Conservation (phyloP, 1,140 invertebrate species). For the Zaprionus lachaisei region DNA sequence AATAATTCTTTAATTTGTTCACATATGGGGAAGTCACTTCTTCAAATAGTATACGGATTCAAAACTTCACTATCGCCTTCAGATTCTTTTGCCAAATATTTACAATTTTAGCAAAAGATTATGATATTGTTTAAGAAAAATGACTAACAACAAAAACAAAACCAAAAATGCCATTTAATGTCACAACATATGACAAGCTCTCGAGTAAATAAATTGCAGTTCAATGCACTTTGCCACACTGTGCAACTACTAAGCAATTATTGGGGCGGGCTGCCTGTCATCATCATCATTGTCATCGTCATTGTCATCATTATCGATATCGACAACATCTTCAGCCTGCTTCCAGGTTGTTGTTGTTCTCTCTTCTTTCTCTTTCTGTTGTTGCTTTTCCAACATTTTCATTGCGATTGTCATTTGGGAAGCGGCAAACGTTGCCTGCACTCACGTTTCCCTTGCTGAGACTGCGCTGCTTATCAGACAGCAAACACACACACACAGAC, state of each 20-base stretch:
- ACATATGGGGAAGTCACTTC: too few species aligned
- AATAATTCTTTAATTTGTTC: too few species aligned
- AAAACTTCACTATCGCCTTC: too few species aligned
- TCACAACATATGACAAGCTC: not conserved
- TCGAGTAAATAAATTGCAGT: not conserved
- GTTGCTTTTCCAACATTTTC: conserved; percentile 49
- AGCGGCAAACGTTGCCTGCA: conserved; percentile 28
- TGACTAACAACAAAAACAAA: too few species aligned
- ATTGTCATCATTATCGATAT: conserved; percentile 27
- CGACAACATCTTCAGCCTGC: conserved; percentile 30
- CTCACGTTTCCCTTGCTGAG: conserved; percentile 27
- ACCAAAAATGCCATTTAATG: too few species aligned
- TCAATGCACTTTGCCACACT: conserved; percentile 22
- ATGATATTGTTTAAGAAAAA: too few species aligned
- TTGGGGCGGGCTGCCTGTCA: conserved; percentile 16
- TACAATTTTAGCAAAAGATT: too few species aligned
- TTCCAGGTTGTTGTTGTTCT: not conserved
- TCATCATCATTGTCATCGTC: conserved; percentile 17
- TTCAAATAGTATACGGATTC: too few species aligned
- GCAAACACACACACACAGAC: conserved; percentile 42
- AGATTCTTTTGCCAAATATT: too few species aligned
- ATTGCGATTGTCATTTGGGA: conserved; percentile 53
- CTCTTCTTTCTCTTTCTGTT: conserved; percentile 9
- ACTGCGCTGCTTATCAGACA: conserved; percentile 51
- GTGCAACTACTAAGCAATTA: conserved; percentile 39